phyloP scores from a whole-genome alignment of 2,797 vertebrate genomes.

The Tachyglossus aculeatus region DNA sequence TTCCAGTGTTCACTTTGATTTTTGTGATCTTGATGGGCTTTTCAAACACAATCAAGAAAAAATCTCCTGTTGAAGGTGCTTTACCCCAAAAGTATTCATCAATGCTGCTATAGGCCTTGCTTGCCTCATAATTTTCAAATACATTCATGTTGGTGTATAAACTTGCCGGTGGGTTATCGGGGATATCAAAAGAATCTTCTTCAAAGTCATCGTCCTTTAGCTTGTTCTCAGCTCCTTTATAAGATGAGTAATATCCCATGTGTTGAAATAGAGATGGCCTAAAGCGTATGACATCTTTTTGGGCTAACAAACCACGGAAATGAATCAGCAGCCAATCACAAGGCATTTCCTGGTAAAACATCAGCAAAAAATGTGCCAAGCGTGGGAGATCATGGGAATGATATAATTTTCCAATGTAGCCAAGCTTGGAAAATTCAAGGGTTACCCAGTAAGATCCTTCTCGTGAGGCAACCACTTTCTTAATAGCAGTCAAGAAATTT shows the following conservation, averaged over 20 bases:
- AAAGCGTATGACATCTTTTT: conserved; percentile 96
- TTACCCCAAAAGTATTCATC: conserved; percentile 98
- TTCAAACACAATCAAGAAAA: conserved; percentile 90
- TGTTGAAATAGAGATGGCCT: conserved; percentile 98
- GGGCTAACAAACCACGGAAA: conserved; percentile 91
- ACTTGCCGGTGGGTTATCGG: conserved; percentile 93
- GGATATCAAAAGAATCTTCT: conserved; percentile 94
- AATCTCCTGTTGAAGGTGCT: conserved; percentile 88
- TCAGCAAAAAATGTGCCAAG: conserved; percentile 93
- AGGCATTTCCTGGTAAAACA: conserved; percentile 99
- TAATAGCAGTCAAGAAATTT: conserved; percentile 93
- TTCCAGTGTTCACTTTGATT: conserved; percentile 93
- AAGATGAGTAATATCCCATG: conserved; percentile 98
- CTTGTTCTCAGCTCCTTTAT: conserved; percentile 95
- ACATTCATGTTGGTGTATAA: conserved; percentile 94
- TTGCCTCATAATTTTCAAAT: conserved; percentile 93
- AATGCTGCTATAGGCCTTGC: conserved; percentile 92
- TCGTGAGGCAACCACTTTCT: conserved; percentile 94
- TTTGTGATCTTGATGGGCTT: conserved; percentile 88
- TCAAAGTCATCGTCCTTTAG: conserved; percentile 97
- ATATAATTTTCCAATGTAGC: conserved; percentile 98
- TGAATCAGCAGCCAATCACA: conserved; percentile 97
- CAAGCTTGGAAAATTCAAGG: conserved; percentile 97
- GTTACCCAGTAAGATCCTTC: conserved; percentile 97
- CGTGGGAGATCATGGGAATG: conserved; percentile 93